Conservation (phyloP, 2,797 vertebrate species). For the Melopsittacus undulatus region DNA sequence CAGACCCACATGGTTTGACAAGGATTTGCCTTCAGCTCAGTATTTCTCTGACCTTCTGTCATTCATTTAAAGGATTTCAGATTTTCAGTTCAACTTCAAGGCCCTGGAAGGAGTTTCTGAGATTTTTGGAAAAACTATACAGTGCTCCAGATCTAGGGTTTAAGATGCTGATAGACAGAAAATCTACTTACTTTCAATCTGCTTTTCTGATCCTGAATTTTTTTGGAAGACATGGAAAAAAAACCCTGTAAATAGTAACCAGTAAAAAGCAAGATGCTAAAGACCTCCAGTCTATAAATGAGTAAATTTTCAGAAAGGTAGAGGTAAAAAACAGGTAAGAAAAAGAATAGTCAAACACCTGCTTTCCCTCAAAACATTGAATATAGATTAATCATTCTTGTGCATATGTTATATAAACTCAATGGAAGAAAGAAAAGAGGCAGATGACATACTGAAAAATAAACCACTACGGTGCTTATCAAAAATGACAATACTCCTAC, state of each 20-base stretch:
- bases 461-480: conserved; percentile 11
- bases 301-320: not conserved
- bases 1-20: not conserved
- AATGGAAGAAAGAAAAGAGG: not conserved
- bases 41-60: not conserved
- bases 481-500: conserved; percentile 50
- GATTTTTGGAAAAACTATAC: not conserved
- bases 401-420: not conserved
- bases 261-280: not conserved
- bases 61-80: not conserved
- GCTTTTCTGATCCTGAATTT: not conserved
- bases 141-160: not conserved
- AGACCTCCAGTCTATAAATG: not conserved
- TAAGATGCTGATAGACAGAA: not conserved
- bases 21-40: not conserved
- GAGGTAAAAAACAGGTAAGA: not conserved
- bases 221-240: not conserved
- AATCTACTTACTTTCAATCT: not conserved
- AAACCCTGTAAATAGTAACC: not conserved
- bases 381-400: not conserved
- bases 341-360: not conserved
- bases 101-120: not conserved
- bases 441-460: conserved; percentile 48
- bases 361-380: not conserved
- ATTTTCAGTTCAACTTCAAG: not conserved